A percentile compares a stretch with the other conserved stretches of the same genome.
Conservation (phyloP, 2,113 vertebrate genomes). For the Poecile atricapillus region DNA sequence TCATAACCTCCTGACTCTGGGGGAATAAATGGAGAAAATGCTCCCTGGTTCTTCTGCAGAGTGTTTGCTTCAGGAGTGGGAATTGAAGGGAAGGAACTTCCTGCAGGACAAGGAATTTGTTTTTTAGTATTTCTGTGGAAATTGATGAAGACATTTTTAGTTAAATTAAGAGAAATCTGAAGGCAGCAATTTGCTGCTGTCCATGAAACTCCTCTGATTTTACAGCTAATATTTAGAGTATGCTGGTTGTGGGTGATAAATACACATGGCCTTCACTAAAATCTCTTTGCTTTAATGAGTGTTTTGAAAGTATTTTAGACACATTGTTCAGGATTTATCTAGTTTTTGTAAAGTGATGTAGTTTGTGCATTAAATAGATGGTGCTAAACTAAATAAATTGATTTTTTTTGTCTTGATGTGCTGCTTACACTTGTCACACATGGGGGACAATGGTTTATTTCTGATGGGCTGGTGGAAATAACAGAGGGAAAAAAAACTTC, state of each 20-base stretch:
- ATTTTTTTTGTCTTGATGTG: not conserved
- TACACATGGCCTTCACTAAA: not conserved
- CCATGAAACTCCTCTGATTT: not conserved
- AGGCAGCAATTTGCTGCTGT: not conserved
- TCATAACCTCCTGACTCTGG: not conserved
- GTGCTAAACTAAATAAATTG: not conserved
- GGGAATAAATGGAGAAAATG: not conserved
- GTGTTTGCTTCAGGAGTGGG: not conserved
- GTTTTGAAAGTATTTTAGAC: not conserved
- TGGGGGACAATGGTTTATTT: not conserved
- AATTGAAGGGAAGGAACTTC: not conserved
- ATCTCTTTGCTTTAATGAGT: not conserved
- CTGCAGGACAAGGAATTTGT: not conserved
- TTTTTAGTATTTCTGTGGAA: not conserved
- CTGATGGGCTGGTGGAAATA: not conserved
- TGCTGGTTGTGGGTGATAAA: not conserved
- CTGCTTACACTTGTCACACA: not conserved
- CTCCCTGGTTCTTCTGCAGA: not conserved
- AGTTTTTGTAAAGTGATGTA: not conserved
- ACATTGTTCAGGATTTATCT: not conserved
- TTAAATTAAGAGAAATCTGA: not conserved
- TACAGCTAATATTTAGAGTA: not conserved
- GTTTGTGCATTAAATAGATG: not conserved
- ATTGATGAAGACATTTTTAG: not conserved
- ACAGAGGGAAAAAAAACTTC: not conserved